phyloP scores from a whole-genome alignment of 2,113 vertebrate genomes.

The Neoarius graeffei region DNA sequence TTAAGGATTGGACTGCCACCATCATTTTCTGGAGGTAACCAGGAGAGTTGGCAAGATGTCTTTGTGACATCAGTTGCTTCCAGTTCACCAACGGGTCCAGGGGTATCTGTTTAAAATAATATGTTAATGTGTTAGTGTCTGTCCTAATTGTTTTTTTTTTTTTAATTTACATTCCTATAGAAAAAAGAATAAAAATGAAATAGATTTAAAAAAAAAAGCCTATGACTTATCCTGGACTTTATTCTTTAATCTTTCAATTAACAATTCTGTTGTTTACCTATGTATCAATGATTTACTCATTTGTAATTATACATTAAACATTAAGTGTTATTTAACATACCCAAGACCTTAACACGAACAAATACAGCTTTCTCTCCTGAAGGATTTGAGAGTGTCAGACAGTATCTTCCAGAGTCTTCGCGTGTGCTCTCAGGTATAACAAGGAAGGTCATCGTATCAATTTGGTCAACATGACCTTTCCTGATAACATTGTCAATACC shows the following conservation, averaged over 20 bases:
- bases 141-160: neutral
- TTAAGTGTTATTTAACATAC: constrained; percentile 65
- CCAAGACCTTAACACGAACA: constrained; percentile 94
- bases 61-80: constrained; percentile 86
- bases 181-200: neutral
- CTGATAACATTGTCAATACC: constrained; percentile 93
- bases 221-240: neutral
- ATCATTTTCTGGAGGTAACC: constrained; percentile 95
- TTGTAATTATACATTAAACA: neutral
- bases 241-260: neutral
- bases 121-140: neutral
- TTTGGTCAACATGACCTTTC: constrained; percentile 91
- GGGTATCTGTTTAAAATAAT: constrained; percentile 80
- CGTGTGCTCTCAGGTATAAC: constrained; percentile 94
- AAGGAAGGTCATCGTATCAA: constrained; percentile 97
- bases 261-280: neutral
- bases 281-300: neutral
- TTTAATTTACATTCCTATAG: neutral
- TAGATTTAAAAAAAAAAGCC: neutral
- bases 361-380: constrained; percentile 96
- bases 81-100: constrained; percentile 90
- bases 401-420: constrained; percentile 96
- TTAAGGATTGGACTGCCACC: constrained; percentile 90
- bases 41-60: constrained; percentile 89
- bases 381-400: constrained; percentile 86